Evolutionary conservation across 2,888 invertebrate species (phyloP), one percentile per base, ranked within the genome.

Genomic region (Aphidoletes aphidimyza): DNA sequence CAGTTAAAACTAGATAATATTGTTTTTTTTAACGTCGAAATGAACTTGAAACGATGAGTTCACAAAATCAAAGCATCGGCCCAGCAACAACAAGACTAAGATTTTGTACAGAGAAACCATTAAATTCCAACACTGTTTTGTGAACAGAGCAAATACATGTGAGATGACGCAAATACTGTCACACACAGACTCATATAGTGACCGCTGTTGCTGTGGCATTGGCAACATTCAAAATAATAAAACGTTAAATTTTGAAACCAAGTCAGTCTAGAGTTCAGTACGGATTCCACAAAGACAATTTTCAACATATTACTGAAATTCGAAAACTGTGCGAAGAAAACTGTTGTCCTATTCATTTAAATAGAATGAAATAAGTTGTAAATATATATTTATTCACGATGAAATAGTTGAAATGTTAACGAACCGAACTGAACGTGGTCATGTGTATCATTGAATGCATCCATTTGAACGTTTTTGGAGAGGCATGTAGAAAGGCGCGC

Each of bases 381-480:
- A 47, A 47, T 2, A 47, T 17, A 9, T 17, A 47, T 19, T 17
- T 8, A 14, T 19, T 17, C 9, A 8, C 54, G 22, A 22, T 14
- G 22, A 14, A 22, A 54, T 22, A n/a, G 22, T 3, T 22, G 11
- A 54, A 54, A 54, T 22, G n/a, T n/a, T n/a, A n/a, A n/a, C 22
- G 47, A 22, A 22, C n/a, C 14, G 14, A 14, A 14, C 0, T 69
- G 34, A 30, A 69, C 34, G 30, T n/a, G 0, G 17, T 3, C 34
- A 26, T 30, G n/a, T n/a, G n/a, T 14, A n/a, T 9, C 34, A 69
- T 30, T 37, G 37, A 30, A 81, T n/a, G 81, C 22, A 37, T 81
- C n/a, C 81, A 81, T 81, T 81, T 81, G 81, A 81, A 81, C 69
- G 69, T 69, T 69, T 69, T 69, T 81, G 36, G 81, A 37, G 81